phyloP scores from a whole-genome alignment of 2,113 vertebrate genomes.

The Apus apus region DNA sequence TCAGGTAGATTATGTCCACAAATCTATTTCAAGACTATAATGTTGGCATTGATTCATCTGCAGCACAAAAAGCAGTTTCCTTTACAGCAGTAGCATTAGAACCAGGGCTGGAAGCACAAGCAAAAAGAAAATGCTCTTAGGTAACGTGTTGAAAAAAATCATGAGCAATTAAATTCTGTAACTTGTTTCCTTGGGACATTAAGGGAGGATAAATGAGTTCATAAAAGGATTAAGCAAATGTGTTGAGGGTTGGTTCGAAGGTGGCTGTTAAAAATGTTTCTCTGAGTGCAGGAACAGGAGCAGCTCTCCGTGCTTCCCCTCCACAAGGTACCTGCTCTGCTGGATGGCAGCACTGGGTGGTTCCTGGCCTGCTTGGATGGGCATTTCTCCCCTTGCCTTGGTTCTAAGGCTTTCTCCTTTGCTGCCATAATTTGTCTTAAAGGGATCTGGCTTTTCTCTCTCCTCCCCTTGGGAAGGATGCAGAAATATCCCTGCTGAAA shows the following conservation, averaged over 20 bases:
- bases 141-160: not conserved
- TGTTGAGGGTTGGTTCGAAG: not conserved
- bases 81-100: not conserved
- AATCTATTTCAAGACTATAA: not conserved
- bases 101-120: not conserved
- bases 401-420: not conserved
- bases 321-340: not conserved
- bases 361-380: not conserved
- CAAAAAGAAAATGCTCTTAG: not conserved
- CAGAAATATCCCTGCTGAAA: not conserved
- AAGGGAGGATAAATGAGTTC: not conserved
- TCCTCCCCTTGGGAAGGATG: not conserved
- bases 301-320: not conserved
- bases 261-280: not conserved
- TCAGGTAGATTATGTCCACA: slow-evolving; percentile 47
- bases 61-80: not conserved
- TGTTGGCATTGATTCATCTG: not conserved
- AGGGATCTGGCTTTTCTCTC: not conserved
- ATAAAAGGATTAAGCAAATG: slow-evolving; percentile 35
- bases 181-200: slow-evolving; percentile 20
- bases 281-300: slow-evolving; percentile 5
- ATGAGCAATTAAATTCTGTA: not conserved
- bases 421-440: not conserved
- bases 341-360: not conserved
- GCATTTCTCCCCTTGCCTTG: not conserved